phyloP scores from a whole-genome alignment of 2,797 vertebrate species.

The Cygnus olor region DNA sequence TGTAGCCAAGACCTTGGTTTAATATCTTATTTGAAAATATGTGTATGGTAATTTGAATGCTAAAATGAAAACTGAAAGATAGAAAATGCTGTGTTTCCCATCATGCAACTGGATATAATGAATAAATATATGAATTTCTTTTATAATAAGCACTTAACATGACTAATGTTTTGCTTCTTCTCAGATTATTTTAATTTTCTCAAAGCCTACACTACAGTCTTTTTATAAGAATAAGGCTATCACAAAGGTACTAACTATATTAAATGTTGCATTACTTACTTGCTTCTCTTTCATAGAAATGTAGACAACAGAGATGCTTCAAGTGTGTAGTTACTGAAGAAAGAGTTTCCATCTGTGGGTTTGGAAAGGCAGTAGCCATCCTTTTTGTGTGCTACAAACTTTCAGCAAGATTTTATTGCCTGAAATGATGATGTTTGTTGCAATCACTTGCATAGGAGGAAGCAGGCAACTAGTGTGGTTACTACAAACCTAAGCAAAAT shows the following conservation, averaged over 20 bases:
- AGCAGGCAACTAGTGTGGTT: neutral
- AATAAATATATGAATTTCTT: conserved; percentile 24
- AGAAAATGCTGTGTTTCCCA: neutral
- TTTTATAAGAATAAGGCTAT: neutral
- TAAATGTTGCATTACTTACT: neutral
- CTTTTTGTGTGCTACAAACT: neutral
- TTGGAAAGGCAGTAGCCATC: neutral
- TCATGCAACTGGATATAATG: neutral
- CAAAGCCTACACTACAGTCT: neutral
- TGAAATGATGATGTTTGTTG: neutral
- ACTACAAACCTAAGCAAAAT: neutral
- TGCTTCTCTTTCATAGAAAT: neutral
- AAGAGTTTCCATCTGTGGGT: neutral
- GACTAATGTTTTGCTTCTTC: neutral
- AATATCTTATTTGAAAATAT: conserved; percentile 12
- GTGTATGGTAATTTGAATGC: neutral
- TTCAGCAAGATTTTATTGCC: neutral
- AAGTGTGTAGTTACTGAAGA: neutral
- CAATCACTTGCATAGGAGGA: neutral
- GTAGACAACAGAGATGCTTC: neutral
- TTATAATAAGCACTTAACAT: neutral
- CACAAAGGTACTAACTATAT: neutral
- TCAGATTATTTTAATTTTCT: conserved; percentile 20
- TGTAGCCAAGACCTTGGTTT: neutral
- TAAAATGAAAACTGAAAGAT: neutral